Conservation (phyloP, 2,113 vertebrate genomes). For the Macroglossus sobrinus region DNA sequence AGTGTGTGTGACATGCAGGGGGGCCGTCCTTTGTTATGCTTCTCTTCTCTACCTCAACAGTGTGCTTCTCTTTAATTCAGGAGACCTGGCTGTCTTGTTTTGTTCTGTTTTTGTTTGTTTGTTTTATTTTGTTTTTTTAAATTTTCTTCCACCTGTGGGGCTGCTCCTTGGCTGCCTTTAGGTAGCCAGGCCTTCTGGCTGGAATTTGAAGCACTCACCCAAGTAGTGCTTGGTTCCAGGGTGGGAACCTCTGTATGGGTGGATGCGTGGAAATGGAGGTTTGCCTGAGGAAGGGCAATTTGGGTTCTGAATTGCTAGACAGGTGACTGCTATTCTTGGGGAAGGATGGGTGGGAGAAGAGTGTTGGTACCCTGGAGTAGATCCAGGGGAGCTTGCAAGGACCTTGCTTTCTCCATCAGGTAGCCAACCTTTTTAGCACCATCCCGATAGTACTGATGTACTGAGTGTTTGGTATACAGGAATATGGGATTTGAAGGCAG, state of each 20-base stretch:
- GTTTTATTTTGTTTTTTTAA: background rate
- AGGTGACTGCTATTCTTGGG: background rate
- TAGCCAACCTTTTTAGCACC: slow-evolving; percentile 6
- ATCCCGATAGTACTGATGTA: background rate
- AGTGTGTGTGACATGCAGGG: background rate
- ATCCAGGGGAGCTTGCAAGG: background rate
- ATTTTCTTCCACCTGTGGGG: background rate
- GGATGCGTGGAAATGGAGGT: background rate
- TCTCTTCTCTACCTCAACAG: background rate
- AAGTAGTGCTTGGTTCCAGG: slow-evolving; percentile 21
- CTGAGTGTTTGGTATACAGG: slow-evolving; percentile 10
- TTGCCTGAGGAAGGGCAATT: slow-evolving; percentile 28
- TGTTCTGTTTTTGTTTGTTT: background rate
- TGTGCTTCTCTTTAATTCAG: background rate
- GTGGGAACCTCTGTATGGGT: background rate
- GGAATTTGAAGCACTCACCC: slow-evolving; percentile 41
- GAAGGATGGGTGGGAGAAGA: slow-evolving; percentile 24
- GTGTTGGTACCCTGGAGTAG: background rate
- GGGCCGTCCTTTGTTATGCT: slow-evolving; percentile 16
- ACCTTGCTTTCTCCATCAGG: background rate
- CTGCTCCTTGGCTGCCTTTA: background rate
- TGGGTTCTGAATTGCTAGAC: background rate
- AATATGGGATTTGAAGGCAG: background rate
- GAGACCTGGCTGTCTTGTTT: slow-evolving; percentile 23
- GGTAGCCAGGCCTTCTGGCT: background rate